phyloP scores from a whole-genome alignment of 1,140 invertebrate genomes.

The Leptinotarsa lineolata region DNA sequence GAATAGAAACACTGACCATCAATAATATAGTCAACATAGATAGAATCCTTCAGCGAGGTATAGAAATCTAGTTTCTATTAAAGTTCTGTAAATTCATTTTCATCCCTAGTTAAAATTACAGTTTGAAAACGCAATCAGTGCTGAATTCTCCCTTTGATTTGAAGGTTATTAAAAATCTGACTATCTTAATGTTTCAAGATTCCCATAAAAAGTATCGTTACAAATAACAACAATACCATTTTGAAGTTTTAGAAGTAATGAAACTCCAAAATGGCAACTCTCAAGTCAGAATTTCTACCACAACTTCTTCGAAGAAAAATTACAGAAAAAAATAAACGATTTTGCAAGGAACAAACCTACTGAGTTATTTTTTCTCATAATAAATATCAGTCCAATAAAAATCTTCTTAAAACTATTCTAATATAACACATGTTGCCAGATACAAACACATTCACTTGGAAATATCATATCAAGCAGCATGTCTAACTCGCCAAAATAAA shows the following conservation, averaged over 20 bases:
- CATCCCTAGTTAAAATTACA: conserved; percentile 13
- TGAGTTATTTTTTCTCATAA: conserved; percentile 33
- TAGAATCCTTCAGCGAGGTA: too few species aligned
- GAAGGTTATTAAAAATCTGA: too few species aligned
- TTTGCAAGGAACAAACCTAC: conserved; percentile 21
- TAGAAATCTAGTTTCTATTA: too few species aligned
- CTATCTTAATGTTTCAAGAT: too few species aligned
- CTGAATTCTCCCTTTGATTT: too few species aligned
- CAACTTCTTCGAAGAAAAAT: not conserved
- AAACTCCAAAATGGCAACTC: too few species aligned
- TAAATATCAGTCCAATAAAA: conserved; percentile 43
- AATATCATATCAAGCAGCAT: not conserved
- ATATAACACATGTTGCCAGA: conserved; percentile 2
- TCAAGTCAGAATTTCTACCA: not conserved
- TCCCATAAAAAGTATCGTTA: too few species aligned
- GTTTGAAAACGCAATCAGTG: conserved; percentile 12
- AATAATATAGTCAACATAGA: too few species aligned
- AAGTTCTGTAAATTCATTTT: not conserved
- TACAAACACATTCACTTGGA: not conserved
- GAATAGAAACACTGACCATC: not conserved
- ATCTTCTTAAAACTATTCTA: conserved; percentile 15
- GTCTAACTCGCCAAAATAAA: conserved; percentile 13
- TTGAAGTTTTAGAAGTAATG: too few species aligned
- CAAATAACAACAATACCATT: too few species aligned
- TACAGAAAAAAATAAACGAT: not conserved